Conservation (phyloP, 2,888 invertebrate genomes). For the Thelaira solivaga region DNA sequence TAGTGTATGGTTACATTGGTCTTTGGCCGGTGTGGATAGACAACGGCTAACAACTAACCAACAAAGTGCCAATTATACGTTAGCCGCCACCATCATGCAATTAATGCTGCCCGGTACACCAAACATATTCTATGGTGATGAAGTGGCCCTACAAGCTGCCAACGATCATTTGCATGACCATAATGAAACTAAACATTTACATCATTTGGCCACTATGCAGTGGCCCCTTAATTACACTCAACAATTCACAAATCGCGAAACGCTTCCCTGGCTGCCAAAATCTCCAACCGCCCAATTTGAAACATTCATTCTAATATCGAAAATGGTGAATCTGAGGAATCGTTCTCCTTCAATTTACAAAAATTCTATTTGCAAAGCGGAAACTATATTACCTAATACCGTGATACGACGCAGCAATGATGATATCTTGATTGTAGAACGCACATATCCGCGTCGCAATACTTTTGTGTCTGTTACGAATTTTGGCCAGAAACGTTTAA, state of each 20-base stretch:
- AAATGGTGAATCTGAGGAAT: slow-evolving; percentile 81
- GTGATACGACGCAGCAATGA: slow-evolving; percentile 82
- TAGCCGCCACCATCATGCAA: slow-evolving; percentile 85
- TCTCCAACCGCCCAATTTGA: slow-evolving; percentile 78
- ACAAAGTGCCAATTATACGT: slow-evolving; percentile 80
- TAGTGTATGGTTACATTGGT: slow-evolving; percentile 89
- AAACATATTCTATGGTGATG: slow-evolving; percentile 94
- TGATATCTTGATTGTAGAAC: slow-evolving; percentile 84
- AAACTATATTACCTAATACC: slow-evolving; percentile 81
- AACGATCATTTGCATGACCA: slow-evolving; percentile 79
- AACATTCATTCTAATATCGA: slow-evolving; percentile 78
- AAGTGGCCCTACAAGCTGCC: slow-evolving; percentile 84
- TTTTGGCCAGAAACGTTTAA: slow-evolving; percentile 80
- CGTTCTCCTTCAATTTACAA: slow-evolving; percentile 85
- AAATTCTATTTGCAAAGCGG: slow-evolving; percentile 83
- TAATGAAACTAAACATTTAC: slow-evolving; percentile 80
- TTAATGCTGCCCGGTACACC: slow-evolving; percentile 91
- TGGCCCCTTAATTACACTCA: slow-evolving; percentile 78
- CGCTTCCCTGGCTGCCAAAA: slow-evolving; percentile 83
- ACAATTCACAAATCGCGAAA: slow-evolving; percentile 78
- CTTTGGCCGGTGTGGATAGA: slow-evolving; percentile 81
- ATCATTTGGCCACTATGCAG: slow-evolving; percentile 85
- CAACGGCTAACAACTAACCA: slow-evolving; percentile 79
- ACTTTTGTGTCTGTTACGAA: slow-evolving; percentile 87
- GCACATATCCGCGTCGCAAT: slow-evolving; percentile 88